Conservation (phyloP, 2,113 vertebrate genomes). For the Periophthalmodon schlosseri region DNA sequence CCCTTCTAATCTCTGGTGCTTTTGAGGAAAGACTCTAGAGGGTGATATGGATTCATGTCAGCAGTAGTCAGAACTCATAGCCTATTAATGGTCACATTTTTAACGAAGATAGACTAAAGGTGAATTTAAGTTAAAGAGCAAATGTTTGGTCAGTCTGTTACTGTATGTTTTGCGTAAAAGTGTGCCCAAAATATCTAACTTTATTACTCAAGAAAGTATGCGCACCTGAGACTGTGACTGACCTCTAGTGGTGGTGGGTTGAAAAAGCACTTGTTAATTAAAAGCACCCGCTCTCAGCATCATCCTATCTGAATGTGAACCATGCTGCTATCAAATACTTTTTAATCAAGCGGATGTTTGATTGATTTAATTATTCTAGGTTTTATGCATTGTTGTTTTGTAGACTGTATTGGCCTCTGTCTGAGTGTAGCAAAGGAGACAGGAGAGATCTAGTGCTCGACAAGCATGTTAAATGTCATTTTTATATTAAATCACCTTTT, state of each 20-base stretch:
- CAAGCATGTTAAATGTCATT: not conserved
- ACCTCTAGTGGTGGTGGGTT: constrained; percentile 49
- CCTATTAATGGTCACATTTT: not conserved
- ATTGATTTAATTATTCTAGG: too few relatives aligned
- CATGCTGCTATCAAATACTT: too few relatives aligned
- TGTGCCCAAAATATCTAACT: not conserved
- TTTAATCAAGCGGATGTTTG: too few relatives aligned
- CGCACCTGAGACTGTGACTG: constrained; percentile 5
- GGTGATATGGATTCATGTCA: not conserved
- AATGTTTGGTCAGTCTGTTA: not conserved
- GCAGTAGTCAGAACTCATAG: not conserved
- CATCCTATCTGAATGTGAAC: too few relatives aligned
- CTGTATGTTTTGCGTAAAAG: not conserved
- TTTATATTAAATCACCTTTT: too few relatives aligned
- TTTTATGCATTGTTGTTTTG: too few relatives aligned
- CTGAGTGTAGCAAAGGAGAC: not conserved
- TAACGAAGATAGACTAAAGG: not conserved
- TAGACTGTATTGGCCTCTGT: too few relatives aligned
- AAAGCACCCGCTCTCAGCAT: too few relatives aligned
- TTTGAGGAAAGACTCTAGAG: not conserved
- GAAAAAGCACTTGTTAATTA: not conserved
- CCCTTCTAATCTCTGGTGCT: not conserved
- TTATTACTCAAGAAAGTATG: not conserved
- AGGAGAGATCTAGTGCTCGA: too few relatives aligned
- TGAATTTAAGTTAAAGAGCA: not conserved